Evolutionary conservation across 1,140 invertebrate species (phyloP).

Genomic region (Bombus terrestris): DNA sequence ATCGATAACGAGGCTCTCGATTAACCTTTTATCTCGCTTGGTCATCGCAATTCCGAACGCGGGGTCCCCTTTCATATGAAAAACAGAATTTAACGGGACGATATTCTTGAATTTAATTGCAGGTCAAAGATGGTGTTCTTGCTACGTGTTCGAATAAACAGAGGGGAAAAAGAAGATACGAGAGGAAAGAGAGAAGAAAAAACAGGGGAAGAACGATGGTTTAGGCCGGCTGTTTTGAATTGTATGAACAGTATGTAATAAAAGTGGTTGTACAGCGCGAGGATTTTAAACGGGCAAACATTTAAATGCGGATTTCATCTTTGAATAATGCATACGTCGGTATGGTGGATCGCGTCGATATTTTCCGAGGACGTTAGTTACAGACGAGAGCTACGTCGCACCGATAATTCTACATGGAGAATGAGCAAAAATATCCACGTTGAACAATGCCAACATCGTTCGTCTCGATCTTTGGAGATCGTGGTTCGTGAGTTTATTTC

Average conservation of each 20-base stretch:
- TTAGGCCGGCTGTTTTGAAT: neutral
- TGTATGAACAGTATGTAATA: neutral
- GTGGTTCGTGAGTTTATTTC: neutral
- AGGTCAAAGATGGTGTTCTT: neutral
- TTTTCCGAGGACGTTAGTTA: conserved; percentile 12
- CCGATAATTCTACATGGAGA: neutral
- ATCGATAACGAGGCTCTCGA: conserved; percentile 39
- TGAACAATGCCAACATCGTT: neutral
- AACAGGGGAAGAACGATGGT: too few species aligned
- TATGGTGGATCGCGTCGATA: conserved; percentile 27
- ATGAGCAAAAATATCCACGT: conserved; percentile 6
- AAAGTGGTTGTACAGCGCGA: neutral
- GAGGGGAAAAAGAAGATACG: neutral
- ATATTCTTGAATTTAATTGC: neutral
- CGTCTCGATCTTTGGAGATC: neutral
- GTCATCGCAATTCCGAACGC: conserved; percentile 5
- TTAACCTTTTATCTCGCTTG: conserved; percentile 35
- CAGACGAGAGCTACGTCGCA: neutral
- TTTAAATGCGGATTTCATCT: conserved; percentile 34
- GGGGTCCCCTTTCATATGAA: too few species aligned
- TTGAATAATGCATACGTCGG: conserved; percentile 44
- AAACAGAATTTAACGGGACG: neutral
- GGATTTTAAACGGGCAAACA: neutral
- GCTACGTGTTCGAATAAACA: neutral
- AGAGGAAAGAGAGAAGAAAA: neutral